phyloP scores from a whole-genome alignment of 2,797 vertebrate genomes.

The Rhinogobio ventralis region DNA sequence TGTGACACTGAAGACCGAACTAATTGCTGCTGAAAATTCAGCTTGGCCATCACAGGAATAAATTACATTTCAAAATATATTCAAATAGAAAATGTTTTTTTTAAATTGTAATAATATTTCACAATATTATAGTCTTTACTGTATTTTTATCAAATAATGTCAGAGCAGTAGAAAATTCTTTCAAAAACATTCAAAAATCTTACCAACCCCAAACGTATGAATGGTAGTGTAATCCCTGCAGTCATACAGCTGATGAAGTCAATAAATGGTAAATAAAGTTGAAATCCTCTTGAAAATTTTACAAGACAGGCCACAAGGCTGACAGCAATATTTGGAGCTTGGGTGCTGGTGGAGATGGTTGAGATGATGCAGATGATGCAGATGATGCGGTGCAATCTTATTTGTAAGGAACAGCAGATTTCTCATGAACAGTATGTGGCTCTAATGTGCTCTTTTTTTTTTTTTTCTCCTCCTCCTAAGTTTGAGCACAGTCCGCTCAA shows the following conservation, averaged over 20 bases:
- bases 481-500: not conserved
- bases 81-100: not conserved
- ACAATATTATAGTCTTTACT: not conserved
- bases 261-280: too few species aligned
- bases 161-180: not conserved
- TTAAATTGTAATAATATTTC: not conserved
- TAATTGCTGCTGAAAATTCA: not conserved
- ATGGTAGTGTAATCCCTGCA: not conserved
- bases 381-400: not conserved
- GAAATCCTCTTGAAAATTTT: too few species aligned
- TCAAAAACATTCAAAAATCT: not conserved
- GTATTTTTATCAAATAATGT: not conserved
- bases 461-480: conserved; percentile 55
- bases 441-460: not conserved
- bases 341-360: not conserved
- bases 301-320: not conserved
- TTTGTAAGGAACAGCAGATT: not conserved
- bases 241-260: not conserved
- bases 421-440: not conserved
- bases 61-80: not conserved
- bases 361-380: not conserved
- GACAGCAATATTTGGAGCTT: not conserved
- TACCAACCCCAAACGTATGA: not conserved
- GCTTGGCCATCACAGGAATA: not conserved
- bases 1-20: not conserved